phyloP scores from a whole-genome alignment of 2,797 vertebrate species.

The Leptoclinus maculatus region DNA sequence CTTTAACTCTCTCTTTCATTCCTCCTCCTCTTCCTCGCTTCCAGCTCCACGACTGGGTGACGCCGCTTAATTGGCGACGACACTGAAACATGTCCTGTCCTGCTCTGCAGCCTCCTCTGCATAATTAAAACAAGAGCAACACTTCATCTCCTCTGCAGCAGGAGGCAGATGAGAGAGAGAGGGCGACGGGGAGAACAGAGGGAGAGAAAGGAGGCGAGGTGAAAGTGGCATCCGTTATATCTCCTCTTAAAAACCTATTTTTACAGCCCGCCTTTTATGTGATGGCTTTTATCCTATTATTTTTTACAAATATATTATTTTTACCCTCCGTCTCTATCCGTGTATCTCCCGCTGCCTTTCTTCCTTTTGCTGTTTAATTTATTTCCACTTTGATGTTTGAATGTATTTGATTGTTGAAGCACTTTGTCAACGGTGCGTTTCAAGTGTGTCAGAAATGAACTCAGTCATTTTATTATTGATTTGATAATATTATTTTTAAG shows the following conservation, averaged over 20 bases:
- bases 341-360: conserved; percentile 24
- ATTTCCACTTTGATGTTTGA: conserved; percentile 54
- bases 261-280: conserved; percentile 50
- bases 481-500: background rate
- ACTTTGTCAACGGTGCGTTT: conserved; percentile 26
- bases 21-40: conserved; percentile 43
- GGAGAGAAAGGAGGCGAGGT: conserved; percentile 6
- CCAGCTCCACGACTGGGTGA: conserved; percentile 65
- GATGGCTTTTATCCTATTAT: conserved; percentile 64
- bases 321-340: conserved; percentile 42
- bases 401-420: conserved; percentile 24
- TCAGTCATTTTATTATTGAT: conserved; percentile 35
- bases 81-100: conserved; percentile 80
- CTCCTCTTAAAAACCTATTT: conserved; percentile 58
- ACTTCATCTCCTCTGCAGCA: conserved; percentile 69
- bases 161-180: conserved; percentile 55
- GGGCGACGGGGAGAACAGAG: conserved; percentile 18
- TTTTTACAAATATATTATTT: conserved; percentile 69
- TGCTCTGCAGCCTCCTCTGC: conserved; percentile 74
- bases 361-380: conserved; percentile 35
- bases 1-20: conserved; percentile 39
- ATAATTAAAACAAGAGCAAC: conserved; percentile 79
- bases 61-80: conserved; percentile 80
- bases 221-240: conserved; percentile 34
- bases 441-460: conserved; percentile 20